Percentiles rank a stretch among this genome's conserved stretches.
phyloP scores from a whole-genome alignment of 2,797 vertebrate species.

The Catamblyrhynchus diadema region DNA sequence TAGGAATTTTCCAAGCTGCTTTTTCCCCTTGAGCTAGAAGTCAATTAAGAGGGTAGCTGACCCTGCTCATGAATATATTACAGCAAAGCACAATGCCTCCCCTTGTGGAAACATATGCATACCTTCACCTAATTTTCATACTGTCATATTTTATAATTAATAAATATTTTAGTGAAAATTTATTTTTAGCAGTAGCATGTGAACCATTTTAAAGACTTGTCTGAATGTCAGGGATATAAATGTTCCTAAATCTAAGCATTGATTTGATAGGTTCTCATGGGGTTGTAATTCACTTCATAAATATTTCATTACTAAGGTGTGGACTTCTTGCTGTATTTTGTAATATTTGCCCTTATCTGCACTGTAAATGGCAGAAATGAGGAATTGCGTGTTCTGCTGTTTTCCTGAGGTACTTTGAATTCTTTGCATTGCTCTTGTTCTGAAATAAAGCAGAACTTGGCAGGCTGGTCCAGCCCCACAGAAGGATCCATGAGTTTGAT shows the following conservation, averaged over 20 bases:
- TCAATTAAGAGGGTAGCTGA: neutral
- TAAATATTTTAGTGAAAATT: neutral
- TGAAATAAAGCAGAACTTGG: neutral
- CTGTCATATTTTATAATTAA: neutral
- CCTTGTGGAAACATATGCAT: neutral
- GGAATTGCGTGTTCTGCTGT: neutral
- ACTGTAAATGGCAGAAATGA: neutral
- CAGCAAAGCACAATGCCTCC: neutral
- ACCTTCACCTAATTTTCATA: neutral
- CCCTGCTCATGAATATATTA: neutral
- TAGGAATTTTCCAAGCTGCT: neutral
- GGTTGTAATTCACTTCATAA: neutral
- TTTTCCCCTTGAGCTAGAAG: neutral
- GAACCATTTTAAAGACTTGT: neutral
- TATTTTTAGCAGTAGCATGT: neutral
- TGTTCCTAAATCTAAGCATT: neutral
- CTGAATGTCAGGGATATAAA: neutral
- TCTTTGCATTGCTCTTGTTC: neutral
- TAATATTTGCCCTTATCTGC: neutral
- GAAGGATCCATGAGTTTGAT: neutral
- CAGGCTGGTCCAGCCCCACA: neutral
- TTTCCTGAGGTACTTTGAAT: neutral
- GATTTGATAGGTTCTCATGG: neutral
- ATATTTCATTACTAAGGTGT: neutral
- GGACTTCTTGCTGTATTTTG: neutral